Conservation (phyloP, 2,888 invertebrate species). For the Chymomyza caudatula region DNA sequence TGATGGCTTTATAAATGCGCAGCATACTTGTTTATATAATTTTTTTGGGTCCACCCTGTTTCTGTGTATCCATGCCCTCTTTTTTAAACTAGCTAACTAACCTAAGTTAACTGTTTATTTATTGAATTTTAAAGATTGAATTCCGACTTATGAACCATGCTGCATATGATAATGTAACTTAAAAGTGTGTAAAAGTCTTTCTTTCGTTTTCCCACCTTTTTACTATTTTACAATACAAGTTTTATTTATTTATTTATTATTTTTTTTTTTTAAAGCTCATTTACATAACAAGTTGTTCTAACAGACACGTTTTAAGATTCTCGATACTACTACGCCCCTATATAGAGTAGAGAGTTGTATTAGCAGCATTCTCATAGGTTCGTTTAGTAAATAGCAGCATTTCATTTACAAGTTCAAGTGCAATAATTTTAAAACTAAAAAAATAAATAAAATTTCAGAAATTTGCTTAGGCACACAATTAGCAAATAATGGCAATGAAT, state of each 20-base stretch:
- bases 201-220: constrained; percentile 16
- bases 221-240: neutral
- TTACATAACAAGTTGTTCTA: neutral
- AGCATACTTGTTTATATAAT: neutral
- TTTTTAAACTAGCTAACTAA: constrained; percentile 34
- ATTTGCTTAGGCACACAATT: neutral
- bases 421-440: neutral
- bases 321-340: neutral
- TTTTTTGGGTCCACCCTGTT: neutral
- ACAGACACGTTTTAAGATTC: neutral
- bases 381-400: neutral
- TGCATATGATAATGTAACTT: constrained; percentile 10
- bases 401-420: neutral
- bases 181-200: constrained; percentile 16
- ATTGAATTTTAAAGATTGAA: constrained; percentile 34
- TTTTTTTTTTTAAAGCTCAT: neutral
- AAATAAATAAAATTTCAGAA: neutral
- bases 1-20: no score
- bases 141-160: neutral
- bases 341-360: no score
- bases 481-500: neutral
- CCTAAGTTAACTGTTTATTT: constrained; percentile 46
- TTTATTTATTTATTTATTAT: neutral
- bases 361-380: no score
- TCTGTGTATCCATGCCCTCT: neutral